Percentiles rank a stretch among this genome's conserved stretches.
Evolutionary conservation across 2,888 invertebrate species (phyloP).

Genomic region (Meiosimyza decipiens): DNA sequence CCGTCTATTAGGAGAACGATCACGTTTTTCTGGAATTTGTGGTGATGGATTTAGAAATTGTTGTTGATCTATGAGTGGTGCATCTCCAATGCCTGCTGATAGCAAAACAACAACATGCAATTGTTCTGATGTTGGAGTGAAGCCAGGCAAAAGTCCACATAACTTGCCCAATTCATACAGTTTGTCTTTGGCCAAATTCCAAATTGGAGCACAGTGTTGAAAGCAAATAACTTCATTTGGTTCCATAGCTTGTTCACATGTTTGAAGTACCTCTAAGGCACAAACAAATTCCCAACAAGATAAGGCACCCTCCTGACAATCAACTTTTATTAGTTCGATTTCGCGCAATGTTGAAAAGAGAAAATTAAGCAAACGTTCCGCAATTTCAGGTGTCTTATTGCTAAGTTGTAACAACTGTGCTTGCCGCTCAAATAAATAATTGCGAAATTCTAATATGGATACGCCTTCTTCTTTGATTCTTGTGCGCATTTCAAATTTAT

Average conservation of each 20-base stretch:
- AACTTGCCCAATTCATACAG: conserved; percentile 81
- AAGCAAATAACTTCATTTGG: conserved; percentile 80
- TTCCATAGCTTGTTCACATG: conserved; percentile 78
- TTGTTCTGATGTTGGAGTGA: conserved; percentile 84
- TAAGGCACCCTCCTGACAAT: conserved; percentile 83
- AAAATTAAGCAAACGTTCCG: conserved; percentile 88
- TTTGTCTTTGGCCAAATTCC: conserved; percentile 90
- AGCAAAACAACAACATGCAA: conserved; percentile 90
- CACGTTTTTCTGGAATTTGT: conserved; percentile 52
- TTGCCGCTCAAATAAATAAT: conserved; percentile 93
- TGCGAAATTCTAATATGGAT: conserved; percentile 88
- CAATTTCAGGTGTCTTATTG: conserved; percentile 73
- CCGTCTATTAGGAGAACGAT: conserved; percentile 68
- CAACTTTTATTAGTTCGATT: conserved; percentile 82
- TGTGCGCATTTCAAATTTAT: conserved; percentile 69
- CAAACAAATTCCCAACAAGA: conserved; percentile 95
- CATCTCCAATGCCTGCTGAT: conserved; percentile 90
- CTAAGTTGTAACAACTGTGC: conserved; percentile 78
- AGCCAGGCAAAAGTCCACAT: conserved; percentile 90
- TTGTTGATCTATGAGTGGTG: conserved; percentile 68
- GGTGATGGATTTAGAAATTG: conserved; percentile 61
- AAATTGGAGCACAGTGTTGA: conserved; percentile 84
- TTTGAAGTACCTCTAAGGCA: conserved; percentile 86
- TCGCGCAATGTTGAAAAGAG: conserved; percentile 91
- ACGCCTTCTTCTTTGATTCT: conserved; percentile 66